A percentile compares a stretch with the other conserved stretches of the same genome.
Conservation (phyloP, 2,797 vertebrate genomes). For the Clangula hyemalis region DNA sequence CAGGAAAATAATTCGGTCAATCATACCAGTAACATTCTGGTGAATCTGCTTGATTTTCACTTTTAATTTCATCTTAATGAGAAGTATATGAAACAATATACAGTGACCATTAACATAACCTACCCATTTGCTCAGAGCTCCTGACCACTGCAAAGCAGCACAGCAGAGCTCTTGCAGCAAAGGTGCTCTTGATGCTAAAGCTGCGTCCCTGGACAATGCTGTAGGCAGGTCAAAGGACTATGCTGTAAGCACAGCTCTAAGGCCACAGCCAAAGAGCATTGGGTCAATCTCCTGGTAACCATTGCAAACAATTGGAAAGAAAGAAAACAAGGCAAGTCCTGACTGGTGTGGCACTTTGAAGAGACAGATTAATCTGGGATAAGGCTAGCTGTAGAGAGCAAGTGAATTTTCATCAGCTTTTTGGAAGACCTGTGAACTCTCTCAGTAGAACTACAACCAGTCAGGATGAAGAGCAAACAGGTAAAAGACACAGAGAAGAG, state of each 20-base stretch:
- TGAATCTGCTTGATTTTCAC: background rate
- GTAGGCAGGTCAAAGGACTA: background rate
- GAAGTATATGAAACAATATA: background rate
- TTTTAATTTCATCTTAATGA: background rate
- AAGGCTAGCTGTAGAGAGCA: background rate
- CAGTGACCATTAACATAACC: background rate
- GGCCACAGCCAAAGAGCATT: background rate
- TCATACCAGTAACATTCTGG: background rate
- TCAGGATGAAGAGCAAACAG: background rate
- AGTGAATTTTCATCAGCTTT: background rate
- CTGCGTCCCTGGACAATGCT: background rate
- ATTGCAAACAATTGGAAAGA: background rate
- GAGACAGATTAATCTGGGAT: background rate
- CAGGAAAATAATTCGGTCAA: background rate
- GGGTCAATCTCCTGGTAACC: background rate
- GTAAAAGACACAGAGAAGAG: accelerated
- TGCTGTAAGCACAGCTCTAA: background rate
- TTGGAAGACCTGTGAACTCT: background rate
- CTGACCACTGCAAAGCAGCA: background rate
- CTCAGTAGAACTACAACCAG: background rate
- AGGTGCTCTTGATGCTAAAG: background rate
- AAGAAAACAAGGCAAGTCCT: background rate
- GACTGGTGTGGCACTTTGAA: background rate
- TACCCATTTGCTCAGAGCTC: background rate
- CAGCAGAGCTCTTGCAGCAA: background rate